Base-by-base conservation (phyloP, 2,113 vertebrate genomes). In the Tauraco erythrolophus region DNA sequence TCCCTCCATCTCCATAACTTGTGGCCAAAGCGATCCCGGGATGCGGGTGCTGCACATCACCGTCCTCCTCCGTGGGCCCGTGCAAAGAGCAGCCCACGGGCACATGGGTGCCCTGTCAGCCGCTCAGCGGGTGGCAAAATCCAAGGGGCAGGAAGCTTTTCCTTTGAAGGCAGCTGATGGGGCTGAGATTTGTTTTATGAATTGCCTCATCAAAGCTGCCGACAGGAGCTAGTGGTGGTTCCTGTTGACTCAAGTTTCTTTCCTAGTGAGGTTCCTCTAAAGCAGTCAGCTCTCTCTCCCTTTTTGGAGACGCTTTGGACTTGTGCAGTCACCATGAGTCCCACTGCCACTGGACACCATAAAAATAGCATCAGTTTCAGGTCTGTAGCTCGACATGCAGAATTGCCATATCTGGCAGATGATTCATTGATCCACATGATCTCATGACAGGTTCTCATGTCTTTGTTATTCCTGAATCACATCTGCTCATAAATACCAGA, bases 401-500 rank as follows among this genome's bases (percentile, higher is more conserved):
- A 71, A 3, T 2, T 46, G 10, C 35, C 7, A 0, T 24, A 14
- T 11, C 83, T 75, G 68, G 81, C 53, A 43, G 83, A 10, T 84
- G 92, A 95, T 72, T 96, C 94, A 82, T 6, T 2, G 76, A 84
- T 75, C 70, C 35, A 35, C 35, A 3, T 7, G 76, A 81, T 31
- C 94, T 50, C 28, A 37, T 5, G 85, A 83, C 45, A 58, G 92
- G 22, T 41, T 28, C 91, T 50, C 61, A 3, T 41, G 6, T 46
- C 94, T 60, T 60, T 54, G 41, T 86, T 75, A 69, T 86, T 18
- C 78, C 46, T 88, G 96, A 95, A 94, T 90, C 75, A 95, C 83
- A 6, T 56, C 66, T 78, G 82, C 76, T 88, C 70, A 54, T 61
- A 93, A 98, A 95, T 93, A 89, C 95, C 92, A 61, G 66, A 88